A percentile compares a stretch with the other conserved stretches of the same genome.
phyloP scores from a whole-genome alignment of 2,888 invertebrate species.

The Drosophila tanythrix region DNA sequence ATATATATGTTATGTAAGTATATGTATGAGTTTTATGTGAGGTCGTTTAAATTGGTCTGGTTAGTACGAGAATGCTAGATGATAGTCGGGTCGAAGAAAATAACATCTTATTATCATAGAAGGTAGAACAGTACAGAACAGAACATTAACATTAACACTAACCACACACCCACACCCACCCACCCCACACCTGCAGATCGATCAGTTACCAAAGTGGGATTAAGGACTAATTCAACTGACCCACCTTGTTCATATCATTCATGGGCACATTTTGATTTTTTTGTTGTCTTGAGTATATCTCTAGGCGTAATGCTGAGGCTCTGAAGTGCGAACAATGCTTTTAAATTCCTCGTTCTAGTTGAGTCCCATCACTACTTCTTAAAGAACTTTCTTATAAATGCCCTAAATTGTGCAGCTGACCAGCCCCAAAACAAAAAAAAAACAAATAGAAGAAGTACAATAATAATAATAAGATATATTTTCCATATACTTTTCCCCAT shows the following conservation, averaged over 20 bases:
- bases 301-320: conserved; percentile 64
- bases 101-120: conserved; percentile 15
- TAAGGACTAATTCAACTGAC: conserved; percentile 36
- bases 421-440: background rate
- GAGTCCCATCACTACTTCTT: conserved; percentile 67
- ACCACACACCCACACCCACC: conserved; percentile 28
- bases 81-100: conserved; percentile 6
- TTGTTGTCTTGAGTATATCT: conserved; percentile 35
- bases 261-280: background rate
- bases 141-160: conserved; percentile 11
- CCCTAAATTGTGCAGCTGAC: conserved; percentile 18
- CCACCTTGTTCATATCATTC: conserved; percentile 8
- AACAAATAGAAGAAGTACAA: background rate
- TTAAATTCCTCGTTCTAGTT: conserved; percentile 61
- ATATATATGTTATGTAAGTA: conserved; percentile 6
- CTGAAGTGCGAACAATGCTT: conserved; percentile 70
- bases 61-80: conserved; percentile 32
- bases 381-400: conserved; percentile 31
- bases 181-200: conserved; percentile 7
- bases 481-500: too few species aligned
- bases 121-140: background rate
- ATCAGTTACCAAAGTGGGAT: conserved; percentile 4
- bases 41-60: background rate
- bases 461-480: background rate
- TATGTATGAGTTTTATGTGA: conserved; percentile 2